phyloP scores from a whole-genome alignment of 2,888 invertebrate genomes.

The Dryococelus australis region DNA sequence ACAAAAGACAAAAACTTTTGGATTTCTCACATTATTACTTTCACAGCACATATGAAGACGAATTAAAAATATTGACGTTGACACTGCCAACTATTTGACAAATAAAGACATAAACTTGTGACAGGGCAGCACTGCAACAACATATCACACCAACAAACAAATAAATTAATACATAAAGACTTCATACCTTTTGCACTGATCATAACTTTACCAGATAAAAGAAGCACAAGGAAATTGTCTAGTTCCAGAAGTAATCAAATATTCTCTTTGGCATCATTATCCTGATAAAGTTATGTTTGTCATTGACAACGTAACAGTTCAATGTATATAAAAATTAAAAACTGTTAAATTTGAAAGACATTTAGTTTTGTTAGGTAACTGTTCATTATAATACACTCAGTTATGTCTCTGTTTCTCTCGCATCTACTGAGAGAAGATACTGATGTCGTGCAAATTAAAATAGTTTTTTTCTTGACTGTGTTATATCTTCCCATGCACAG shows the following conservation, averaged over 20 bases:
- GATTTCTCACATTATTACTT: not conserved
- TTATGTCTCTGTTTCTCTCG: not conserved
- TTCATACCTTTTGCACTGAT: not conserved
- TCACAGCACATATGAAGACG: not conserved
- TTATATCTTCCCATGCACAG: not conserved
- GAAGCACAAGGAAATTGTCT: not conserved
- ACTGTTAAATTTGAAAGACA: conserved; percentile 16
- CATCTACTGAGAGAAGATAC: not conserved
- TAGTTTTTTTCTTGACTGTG: not conserved
- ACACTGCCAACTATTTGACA: not conserved
- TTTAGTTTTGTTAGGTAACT: not conserved
- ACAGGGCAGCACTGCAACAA: not conserved
- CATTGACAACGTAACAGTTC: not conserved
- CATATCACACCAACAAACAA: not conserved
- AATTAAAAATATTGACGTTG: not conserved
- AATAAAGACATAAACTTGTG: not conserved
- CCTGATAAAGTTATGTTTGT: not conserved
- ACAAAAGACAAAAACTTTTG: not conserved
- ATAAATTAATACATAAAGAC: not conserved
- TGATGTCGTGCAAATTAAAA: not conserved
- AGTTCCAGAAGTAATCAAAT: not conserved
- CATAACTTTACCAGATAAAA: conserved; percentile 16
- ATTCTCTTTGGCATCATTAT: conserved; percentile 2
- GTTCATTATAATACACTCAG: not conserved
- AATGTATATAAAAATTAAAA: not conserved